Base-by-base conservation (phyloP, 2,888 invertebrate species). In the Abscondita cerata region DNA sequence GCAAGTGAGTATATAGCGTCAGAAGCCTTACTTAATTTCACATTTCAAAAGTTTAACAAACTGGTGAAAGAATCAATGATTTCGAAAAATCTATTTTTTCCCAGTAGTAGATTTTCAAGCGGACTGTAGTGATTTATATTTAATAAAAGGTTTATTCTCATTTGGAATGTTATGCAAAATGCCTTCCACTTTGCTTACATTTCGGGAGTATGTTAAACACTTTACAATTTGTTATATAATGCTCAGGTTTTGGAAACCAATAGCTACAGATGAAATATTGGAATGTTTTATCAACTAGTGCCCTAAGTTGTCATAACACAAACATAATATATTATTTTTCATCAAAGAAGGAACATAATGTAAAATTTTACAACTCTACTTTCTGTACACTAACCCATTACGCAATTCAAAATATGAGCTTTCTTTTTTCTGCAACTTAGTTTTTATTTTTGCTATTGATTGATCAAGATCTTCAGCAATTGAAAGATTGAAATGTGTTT, bases 301-400 rank as follows among this genome's bases (percentile, higher is more conserved):
- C 54, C 73, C 72, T 16, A 70, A 61, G 19, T 68, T 52, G 40
- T 76, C 74, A 65, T 74, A 74, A 15, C 57, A 25, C 6, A 2
- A 25, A 25, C 6, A 4, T 25, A 25, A 25, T 25, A 25, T 25
- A 25, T 25, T 25, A 4, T 2, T 6, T 6, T 25, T 6, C 25
- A 25, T 25, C 25, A 25, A 25, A 2, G 25, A 25, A 25, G 6
- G 25, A 25, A 25, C 25, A 6, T 25, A 25, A 25, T 4, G 6
- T 6, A 25, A 25, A 6, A 2, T 25, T 6, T 25, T 25, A 4
- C 6, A 4, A 25, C 25, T 6, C 2, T 25, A 6, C 6, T 25
- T 25, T 6, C 25, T 25, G 25, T 25, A 25, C 25, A 25, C 25
- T 25, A 25, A 25, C 2, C 25, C 25, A 25, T 25, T 25, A 4